Evolutionary conservation across 2,888 invertebrate genomes (phyloP).

Genomic region (Petrolisthes cinctipes): DNA sequence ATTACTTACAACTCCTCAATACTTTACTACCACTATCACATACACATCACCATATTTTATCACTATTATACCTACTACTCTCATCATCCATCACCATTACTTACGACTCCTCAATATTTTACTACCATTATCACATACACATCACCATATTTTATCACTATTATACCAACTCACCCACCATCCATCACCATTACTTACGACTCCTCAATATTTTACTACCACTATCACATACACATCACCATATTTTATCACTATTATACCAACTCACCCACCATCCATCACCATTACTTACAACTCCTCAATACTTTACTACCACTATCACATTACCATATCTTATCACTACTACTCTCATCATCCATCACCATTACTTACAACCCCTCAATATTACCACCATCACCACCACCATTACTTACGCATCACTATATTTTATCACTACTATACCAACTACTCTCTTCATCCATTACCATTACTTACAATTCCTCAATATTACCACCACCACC

Average conservation of each 20-base stretch:
- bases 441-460: too few relatives aligned
- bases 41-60: not conserved
- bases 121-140: not conserved
- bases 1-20: not conserved
- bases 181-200: not conserved
- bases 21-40: not conserved
- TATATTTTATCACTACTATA: not conserved
- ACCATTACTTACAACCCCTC: too few relatives aligned
- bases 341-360: too few relatives aligned
- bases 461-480: too few relatives aligned
- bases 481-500: too few relatives aligned
- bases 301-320: not conserved
- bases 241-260: not conserved
- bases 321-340: not conserved
- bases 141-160: not conserved
- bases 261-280: too few relatives aligned
- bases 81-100: not conserved
- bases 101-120: not conserved
- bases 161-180: not conserved
- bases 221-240: not conserved
- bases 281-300: too few relatives aligned
- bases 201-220: not conserved
- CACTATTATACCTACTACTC: not conserved
- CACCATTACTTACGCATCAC: not conserved
- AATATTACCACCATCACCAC: not conserved